These are phyloP conservation scores for Casuarius casuarius DNA, from an alignment of 2,113 vertebrate genomes.

Conservation along the genomic window DNA sequence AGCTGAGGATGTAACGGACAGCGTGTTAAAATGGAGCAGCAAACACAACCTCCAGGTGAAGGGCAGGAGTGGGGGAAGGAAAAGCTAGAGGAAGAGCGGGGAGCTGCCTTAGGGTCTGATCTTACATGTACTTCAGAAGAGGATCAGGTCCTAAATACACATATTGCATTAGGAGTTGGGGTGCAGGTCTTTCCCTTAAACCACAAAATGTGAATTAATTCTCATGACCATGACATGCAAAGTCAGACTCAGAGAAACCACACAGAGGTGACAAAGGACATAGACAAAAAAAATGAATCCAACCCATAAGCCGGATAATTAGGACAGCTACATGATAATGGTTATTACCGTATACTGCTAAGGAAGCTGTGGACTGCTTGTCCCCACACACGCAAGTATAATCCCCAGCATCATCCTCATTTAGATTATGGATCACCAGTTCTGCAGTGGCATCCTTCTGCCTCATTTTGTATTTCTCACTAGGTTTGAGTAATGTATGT, in stretches of 20 bases:
- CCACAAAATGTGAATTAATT: neutral
- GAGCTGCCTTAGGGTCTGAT: neutral
- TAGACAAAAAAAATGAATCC: fast-evolving
- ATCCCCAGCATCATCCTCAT: constrained; percentile 71
- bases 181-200: neutral
- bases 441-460: constrained; percentile 74
- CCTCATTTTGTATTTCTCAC: constrained; percentile 70
- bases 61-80: neutral
- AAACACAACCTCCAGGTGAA: neutral
- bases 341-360: constrained; percentile 56
- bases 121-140: neutral
- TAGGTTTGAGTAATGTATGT: constrained; percentile 42
- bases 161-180: fast-evolving
- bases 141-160: neutral
- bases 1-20: constrained; percentile 24
- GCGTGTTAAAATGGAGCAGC: neutral
- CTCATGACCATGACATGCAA: fast-evolving
- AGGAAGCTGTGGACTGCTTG: constrained; percentile 67
- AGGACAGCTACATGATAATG: neutral
- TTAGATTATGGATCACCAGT: constrained; percentile 72
- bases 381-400: constrained; percentile 78
- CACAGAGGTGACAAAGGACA: fast-evolving
- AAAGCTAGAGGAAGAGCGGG: neutral
- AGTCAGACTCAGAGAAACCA: neutral
- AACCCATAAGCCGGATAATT: fast-evolving